A percentile compares a stretch with the other conserved stretches of the same genome.
These are phyloP conservation scores for Nannospalax galili DNA, from an alignment of 2,113 vertebrate species.

Conservation along the genomic window DNA sequence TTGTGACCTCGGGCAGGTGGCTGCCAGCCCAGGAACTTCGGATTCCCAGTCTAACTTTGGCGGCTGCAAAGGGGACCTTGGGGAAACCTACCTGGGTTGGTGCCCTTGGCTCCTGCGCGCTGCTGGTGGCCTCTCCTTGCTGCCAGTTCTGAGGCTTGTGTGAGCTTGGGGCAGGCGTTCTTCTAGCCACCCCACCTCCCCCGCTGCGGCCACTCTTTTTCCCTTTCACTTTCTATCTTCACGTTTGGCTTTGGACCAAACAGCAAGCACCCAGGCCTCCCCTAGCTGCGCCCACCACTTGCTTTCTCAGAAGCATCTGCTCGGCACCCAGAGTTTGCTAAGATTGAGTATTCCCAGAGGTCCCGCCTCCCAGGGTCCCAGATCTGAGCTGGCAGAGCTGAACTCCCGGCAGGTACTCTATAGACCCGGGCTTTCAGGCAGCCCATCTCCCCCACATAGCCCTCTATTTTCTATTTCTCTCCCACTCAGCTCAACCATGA, in stretches of 20 bases:
- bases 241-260: background rate
- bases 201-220: fast-evolving
- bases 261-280: too few relatives aligned
- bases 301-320: slow-evolving; percentile 23
- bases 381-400: background rate
- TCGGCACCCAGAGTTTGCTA: too few relatives aligned
- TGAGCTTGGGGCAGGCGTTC: fast-evolving
- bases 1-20: background rate
- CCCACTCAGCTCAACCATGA: background rate
- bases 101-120: background rate
- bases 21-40: background rate
- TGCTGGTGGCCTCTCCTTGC: background rate
- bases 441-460: background rate
- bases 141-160: background rate
- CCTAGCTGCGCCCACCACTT: background rate
- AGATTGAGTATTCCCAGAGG: too few relatives aligned
- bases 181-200: background rate
- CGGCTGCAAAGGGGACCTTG: background rate
- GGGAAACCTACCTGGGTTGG: slow-evolving; percentile 36
- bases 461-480: background rate
- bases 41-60: background rate
- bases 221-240: slow-evolving; percentile 76
- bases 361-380: background rate
- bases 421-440: background rate
- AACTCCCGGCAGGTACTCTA: background rate